Percentiles rank a stretch among this genome's conserved stretches.
These are phyloP conservation scores for Muscicapa comitata DNA, from an alignment of 2,797 vertebrate genomes.

Conservation along the genomic window DNA sequence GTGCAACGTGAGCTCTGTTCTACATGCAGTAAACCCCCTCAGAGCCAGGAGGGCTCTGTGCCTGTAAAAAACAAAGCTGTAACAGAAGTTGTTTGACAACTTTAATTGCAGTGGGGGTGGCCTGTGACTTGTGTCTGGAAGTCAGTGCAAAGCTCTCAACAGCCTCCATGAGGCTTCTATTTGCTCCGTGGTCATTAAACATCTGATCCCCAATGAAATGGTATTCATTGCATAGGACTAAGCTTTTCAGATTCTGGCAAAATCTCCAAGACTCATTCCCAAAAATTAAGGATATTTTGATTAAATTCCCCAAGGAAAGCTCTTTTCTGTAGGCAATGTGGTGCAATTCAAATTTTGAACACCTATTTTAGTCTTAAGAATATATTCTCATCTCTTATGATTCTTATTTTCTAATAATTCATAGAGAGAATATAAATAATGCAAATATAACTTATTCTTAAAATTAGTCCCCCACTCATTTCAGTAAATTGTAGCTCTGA, in stretches of 20 bases:
- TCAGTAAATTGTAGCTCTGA: not conserved
- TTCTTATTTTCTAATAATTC: not conserved
- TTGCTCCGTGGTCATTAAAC: not conserved
- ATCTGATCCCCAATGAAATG: not conserved
- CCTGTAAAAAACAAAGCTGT: not conserved
- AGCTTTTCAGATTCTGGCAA: not conserved
- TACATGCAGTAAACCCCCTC: not conserved
- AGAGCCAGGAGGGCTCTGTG: not conserved
- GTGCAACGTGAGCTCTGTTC: not conserved
- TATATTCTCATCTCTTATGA: not conserved
- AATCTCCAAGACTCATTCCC: not conserved
- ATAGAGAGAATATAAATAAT: not conserved
- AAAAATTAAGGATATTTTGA: not conserved
- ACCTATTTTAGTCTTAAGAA: not conserved
- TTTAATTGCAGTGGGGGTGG: not conserved
- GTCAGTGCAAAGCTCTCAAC: not conserved
- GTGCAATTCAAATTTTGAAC: not conserved
- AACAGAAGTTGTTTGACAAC: not conserved
- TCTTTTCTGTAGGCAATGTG: not conserved
- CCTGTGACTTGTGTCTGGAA: not conserved
- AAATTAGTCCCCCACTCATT: not conserved
- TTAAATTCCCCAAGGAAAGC: not conserved
- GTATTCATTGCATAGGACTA: not conserved
- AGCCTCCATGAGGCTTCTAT: not conserved
- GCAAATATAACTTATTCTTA: not conserved